These are phyloP conservation scores for Campoplex capitator DNA, from an alignment of 2,888 invertebrate genomes.

Conservation along the genomic window DNA sequence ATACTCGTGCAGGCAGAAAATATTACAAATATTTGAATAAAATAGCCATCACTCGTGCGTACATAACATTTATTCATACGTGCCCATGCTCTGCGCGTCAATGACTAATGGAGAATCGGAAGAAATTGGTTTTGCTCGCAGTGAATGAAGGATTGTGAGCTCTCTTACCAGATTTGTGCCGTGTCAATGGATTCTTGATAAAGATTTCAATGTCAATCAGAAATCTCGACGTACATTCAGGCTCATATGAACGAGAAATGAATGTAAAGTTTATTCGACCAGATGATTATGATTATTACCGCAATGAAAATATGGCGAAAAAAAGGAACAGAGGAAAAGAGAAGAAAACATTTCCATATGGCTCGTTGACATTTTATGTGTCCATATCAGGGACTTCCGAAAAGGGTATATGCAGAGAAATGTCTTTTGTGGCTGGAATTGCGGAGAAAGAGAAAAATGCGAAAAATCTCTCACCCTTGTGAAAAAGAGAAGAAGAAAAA, in stretches of 20 bases:
- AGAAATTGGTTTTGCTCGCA: conserved; percentile 28
- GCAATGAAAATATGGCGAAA: conserved; percentile 25
- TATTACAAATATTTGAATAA: conserved; percentile 74
- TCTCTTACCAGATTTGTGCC: conserved; percentile 11
- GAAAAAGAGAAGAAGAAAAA: not conserved
- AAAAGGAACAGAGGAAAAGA: not conserved
- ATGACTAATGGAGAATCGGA: conserved; percentile 61
- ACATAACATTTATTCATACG: conserved; percentile 56
- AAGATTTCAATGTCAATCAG: not conserved
- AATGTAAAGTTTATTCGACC: not conserved
- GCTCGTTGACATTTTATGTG: conserved; percentile 48
- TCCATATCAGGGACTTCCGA: conserved; percentile 29
- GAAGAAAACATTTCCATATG: conserved; percentile 12
- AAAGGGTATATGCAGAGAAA: conserved; percentile 55
- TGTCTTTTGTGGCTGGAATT: conserved; percentile 56
- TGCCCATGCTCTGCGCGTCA: conserved; percentile 21
- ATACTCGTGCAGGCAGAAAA: conserved; percentile 22
- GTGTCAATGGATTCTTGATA: conserved; percentile 40
- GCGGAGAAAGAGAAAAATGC: conserved; percentile 41
- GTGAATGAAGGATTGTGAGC: conserved; percentile 14
- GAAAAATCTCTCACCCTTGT: conserved; percentile 52
- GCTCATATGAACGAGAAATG: not conserved
- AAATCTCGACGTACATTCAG: not conserved
- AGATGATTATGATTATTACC: conserved; percentile 6
- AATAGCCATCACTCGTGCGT: conserved; percentile 74